Evolutionary conservation across 2,888 invertebrate species (phyloP).

Genomic region (Cerastis rubricosa): DNA sequence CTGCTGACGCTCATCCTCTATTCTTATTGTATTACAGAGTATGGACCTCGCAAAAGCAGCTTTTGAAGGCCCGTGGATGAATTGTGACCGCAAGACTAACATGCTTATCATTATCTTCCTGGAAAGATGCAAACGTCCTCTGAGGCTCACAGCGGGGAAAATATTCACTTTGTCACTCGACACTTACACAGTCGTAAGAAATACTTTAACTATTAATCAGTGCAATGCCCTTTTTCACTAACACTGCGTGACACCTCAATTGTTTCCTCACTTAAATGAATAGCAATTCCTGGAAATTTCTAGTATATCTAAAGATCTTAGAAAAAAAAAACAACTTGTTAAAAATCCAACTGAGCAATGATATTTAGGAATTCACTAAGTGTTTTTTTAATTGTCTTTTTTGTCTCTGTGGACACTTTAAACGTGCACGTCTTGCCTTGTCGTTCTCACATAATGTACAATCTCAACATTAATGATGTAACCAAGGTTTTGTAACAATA

Average conservation of each 20-base stretch:
- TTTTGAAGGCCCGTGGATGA: constrained; percentile 88
- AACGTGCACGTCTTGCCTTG: no score
- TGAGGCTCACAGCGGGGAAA: constrained; percentile 89
- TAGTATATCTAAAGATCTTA: background rate
- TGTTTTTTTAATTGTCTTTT: no score
- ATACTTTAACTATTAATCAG: constrained; percentile 1
- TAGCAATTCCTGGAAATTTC: background rate
- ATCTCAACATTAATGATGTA: no score
- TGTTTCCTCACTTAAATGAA: background rate
- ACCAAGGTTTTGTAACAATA: no score
- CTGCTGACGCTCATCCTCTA: background rate
- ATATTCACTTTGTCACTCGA: constrained; percentile 88
- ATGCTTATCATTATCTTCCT: constrained; percentile 85
- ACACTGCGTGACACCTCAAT: background rate
- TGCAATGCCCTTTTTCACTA: background rate
- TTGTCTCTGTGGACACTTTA: no score
- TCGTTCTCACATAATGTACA: no score
- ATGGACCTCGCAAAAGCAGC: constrained; percentile 86
- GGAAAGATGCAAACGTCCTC: constrained; percentile 88
- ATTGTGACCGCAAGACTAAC: constrained; percentile 78
- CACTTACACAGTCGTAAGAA: constrained; percentile 88
- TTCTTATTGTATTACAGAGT: constrained; percentile 79
- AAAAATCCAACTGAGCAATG: background rate
- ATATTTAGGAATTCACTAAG: background rate
- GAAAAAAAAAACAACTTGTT: no score